phyloP scores from a whole-genome alignment of 2,113 vertebrate species.

The Mystacornis crossleyi region DNA sequence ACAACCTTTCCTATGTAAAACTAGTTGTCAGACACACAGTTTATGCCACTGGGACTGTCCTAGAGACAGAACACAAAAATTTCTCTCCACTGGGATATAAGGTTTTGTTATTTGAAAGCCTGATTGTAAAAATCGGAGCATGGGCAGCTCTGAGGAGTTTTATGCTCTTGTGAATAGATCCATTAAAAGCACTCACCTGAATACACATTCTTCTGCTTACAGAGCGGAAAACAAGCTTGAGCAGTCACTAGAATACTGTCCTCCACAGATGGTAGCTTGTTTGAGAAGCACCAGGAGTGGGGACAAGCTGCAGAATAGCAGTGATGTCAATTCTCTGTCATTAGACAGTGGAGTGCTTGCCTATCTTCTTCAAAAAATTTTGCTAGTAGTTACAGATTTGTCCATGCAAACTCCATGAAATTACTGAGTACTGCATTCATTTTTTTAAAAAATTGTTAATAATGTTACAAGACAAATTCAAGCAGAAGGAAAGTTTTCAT shows the following conservation, averaged over 20 bases:
- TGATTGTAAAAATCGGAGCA: neutral
- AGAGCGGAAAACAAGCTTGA: neutral
- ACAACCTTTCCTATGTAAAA: neutral
- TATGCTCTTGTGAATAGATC: neutral
- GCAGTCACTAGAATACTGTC: neutral
- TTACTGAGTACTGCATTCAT: neutral
- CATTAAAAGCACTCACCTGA: neutral
- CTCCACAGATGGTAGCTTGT: neutral
- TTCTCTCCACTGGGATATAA: neutral
- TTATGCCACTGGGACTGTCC: neutral
- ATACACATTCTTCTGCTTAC: neutral
- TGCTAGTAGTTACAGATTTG: neutral
- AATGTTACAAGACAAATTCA: neutral
- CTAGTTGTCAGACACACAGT: neutral
- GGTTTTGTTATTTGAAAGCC: neutral
- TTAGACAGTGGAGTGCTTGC: neutral
- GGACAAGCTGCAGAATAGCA: neutral
- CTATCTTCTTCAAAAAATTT: neutral
- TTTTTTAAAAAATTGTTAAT: neutral
- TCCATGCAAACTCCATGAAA: neutral
- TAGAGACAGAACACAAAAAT: neutral
- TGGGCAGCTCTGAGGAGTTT: neutral
- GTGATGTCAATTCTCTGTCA: neutral
- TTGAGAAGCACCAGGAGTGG: neutral
- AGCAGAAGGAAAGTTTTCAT: neutral